Evolutionary conservation across 1,140 invertebrate species (phyloP).

Genomic region (Tribolium madens): DNA sequence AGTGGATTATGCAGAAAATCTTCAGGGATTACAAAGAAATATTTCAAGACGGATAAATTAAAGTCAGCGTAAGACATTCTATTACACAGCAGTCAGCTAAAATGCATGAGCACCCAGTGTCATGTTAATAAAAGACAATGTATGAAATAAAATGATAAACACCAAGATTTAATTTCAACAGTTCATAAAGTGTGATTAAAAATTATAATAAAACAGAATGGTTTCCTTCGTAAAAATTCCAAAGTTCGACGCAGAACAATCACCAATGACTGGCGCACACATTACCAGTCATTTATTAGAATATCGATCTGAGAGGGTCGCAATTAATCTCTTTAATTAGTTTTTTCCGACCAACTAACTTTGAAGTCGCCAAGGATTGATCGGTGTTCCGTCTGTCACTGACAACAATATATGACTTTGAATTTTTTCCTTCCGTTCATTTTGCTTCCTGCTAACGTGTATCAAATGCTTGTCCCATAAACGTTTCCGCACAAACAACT

Average conservation of each 20-base stretch:
- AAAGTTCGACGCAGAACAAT: not conserved
- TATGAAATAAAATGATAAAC: not conserved
- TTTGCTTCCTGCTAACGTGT: constrained; percentile 41
- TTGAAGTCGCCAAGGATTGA: constrained; percentile 60
- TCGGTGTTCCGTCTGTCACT: constrained; percentile 60
- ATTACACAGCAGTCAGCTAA: not conserved
- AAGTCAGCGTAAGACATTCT: not conserved
- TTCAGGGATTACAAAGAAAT: not conserved
- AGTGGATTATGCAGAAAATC: not conserved
- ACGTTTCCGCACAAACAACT: constrained; percentile 21
- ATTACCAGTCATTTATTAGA: constrained; percentile 59
- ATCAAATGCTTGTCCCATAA: constrained; percentile 17
- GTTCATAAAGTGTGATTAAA: too few relatives aligned
- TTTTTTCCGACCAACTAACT: constrained; percentile 59
- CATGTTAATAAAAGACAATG: not conserved
- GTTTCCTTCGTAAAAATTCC: not conserved
- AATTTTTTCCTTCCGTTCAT: constrained; percentile 53
- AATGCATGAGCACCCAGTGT: not conserved
- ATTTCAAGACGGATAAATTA: not conserved
- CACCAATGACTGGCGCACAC: constrained; percentile 37
- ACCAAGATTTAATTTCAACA: too few relatives aligned
- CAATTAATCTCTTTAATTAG: constrained; percentile 64
- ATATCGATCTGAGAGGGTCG: constrained; percentile 58
- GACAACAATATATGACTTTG: constrained; percentile 60
- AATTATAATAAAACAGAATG: not conserved